Base-by-base conservation (phyloP, 2,888 invertebrate genomes). In the Pachymerium ferrugineum region DNA sequence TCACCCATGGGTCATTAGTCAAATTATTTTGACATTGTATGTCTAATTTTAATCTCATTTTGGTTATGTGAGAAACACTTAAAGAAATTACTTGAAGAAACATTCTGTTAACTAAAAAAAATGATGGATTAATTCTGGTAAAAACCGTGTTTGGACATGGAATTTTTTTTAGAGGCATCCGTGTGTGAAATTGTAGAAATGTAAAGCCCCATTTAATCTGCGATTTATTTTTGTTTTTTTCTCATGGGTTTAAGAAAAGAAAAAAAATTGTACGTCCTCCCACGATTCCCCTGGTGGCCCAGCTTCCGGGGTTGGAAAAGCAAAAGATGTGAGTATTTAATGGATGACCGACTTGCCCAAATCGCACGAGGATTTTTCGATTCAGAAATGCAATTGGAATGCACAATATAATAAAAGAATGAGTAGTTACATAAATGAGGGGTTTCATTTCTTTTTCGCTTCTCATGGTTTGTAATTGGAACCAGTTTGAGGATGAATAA, bases 321-420 rank as follows among this genome's bases (percentile, higher is more conserved):
- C 42, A 14, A 38, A n/a, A 6, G 38, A 38, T 38, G 38, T 16
- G n/a, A n/a, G n/a, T 38, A 12, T 38, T 38, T 38, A 4, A 16
- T n/a, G 38, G 54, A 4, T 54, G 54, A 54, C 54, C 54, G 54
- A 54, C 22, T 54, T 54, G 54, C 54, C 54, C 54, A 25, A 22
- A 54, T 54, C 54, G 14, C 54, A 54, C 54, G 54, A 4, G 54
- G 54, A 54, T 54, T 54, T 54, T n/a, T n/a, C n/a, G n/a, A n/a
- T n/a, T n/a, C n/a, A n/a, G n/a, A n/a, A n/a, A n/a, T n/a, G n/a
- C n/a, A n/a, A n/a, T n/a, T n/a, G n/a, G n/a, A n/a, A n/a, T n/a
- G n/a, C n/a, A n/a, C n/a, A n/a, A n/a, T n/a, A n/a, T n/a, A n/a
- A n/a, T n/a, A n/a, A n/a, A n/a, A n/a, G n/a, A n/a, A n/a, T n/a